phyloP scores from a whole-genome alignment of 2,113 vertebrate genomes.

The Xenopus tropicalis region DNA sequence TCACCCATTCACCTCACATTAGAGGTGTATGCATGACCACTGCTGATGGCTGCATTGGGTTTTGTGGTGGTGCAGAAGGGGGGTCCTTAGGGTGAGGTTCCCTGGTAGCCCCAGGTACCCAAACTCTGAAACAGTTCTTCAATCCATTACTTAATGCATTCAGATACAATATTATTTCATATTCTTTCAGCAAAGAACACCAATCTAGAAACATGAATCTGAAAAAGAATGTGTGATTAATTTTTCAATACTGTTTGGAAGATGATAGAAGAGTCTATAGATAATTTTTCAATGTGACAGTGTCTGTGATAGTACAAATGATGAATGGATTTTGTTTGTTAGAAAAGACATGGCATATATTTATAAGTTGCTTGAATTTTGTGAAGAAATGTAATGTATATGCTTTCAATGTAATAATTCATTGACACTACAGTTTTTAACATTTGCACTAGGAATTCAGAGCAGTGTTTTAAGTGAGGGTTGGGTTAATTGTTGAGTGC shows the following conservation, averaged over 20 bases:
- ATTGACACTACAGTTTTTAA: conserved; percentile 12
- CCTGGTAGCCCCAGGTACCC: too few species aligned
- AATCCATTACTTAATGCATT: too few species aligned
- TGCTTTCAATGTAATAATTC: conserved; percentile 30
- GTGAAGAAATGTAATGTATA: conserved; percentile 36
- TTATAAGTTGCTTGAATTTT: conserved; percentile 31
- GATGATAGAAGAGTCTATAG: conserved; percentile 30
- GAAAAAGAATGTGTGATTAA: conserved; percentile 15
- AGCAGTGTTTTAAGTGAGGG: background rate
- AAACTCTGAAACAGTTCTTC: too few species aligned
- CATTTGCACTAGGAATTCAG: conserved; percentile 15
- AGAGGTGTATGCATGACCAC: too few species aligned
- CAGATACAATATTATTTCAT: too few species aligned
- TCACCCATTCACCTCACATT: too few species aligned
- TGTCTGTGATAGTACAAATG: conserved; percentile 10
- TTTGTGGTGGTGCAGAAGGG: too few species aligned
- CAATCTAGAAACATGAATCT: background rate
- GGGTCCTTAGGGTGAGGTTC: too few species aligned
- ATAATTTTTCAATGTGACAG: conserved; percentile 20
- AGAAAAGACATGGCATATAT: conserved; percentile 12
- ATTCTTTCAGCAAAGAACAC: too few species aligned
- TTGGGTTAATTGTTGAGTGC: background rate
- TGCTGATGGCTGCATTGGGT: too few species aligned
- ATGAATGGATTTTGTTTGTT: conserved; percentile 27
- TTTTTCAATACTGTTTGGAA: conserved; percentile 16